Evolutionary conservation across 2,888 invertebrate genomes (phyloP), one percentile per base, ranked within the genome.

Genomic region (Mimachlamys varia): DNA sequence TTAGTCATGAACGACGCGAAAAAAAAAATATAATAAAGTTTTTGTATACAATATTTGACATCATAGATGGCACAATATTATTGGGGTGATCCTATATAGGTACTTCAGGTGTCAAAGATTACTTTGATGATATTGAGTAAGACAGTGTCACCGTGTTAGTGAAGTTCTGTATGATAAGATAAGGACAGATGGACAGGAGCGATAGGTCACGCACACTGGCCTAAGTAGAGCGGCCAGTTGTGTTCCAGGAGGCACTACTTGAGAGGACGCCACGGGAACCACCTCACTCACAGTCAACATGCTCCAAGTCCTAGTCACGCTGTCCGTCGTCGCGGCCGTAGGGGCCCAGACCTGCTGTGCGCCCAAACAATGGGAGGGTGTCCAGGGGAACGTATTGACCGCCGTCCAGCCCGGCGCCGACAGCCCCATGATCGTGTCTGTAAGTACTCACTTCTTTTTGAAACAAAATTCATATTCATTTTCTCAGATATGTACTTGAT

Each of bases 321-420:
- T 53, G n/a, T 55, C 88, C 33, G 27, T 90, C n/a, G 88, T 33
- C 27, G 17, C 50, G 12, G 88, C 44, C 33, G n/a, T 87, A 19
- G n/a, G 53, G 1, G 88, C 62, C 38, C 90, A 90, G 27, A 92
- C 90, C 37, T 92, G 92, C 37, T 92, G 92, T 62, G 90, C 90
- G 15, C 92, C 92, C 12, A 49, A 88, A n/a, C 90, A 91, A 33
- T 92, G 92, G 92, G 92, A 92, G 76, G 92, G 92, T 7, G 50
- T 15, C 0, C 88, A 92, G 27, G 89, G 89, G 17, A 88, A 87
- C 22, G n/a, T 89, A 3, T 15, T 89, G 13, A 90, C 55, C 13
- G 49, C 88, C 3, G 53, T 49, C 15, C 12, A 12, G 27, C 55
- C 37, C 33, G 62, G 76, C 37, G 33, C 88, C n/a, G 62, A 17